Percentiles rank a stretch among this genome's conserved stretches.
Evolutionary conservation across 2,797 vertebrate genomes (phyloP).

Genomic region (Spheniscus humboldti): DNA sequence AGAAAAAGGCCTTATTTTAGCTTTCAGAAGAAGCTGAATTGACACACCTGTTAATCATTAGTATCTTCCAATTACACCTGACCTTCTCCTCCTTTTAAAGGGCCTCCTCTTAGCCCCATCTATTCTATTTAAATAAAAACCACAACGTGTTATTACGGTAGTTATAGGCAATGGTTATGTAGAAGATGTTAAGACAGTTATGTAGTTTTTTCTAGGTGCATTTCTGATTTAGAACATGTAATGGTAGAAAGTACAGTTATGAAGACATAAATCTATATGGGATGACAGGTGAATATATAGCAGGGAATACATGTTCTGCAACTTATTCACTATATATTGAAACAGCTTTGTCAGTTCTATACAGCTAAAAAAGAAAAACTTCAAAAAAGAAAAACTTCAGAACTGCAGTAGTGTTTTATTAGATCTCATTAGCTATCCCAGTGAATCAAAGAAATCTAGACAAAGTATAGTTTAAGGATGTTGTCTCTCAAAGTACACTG

Average conservation of each 20-base stretch:
- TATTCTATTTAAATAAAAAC: neutral
- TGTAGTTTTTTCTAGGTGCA: neutral
- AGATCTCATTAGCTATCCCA: neutral
- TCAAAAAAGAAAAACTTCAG: neutral
- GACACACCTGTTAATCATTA: neutral
- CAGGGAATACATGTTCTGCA: neutral
- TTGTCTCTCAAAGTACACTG: neutral
- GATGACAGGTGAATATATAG: neutral
- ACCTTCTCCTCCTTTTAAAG: neutral
- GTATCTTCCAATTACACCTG: neutral
- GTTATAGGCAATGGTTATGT: neutral
- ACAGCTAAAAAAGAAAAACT: neutral
- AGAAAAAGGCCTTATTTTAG: neutral
- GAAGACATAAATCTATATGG: neutral
- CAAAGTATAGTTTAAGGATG: neutral
- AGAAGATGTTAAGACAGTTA: neutral
- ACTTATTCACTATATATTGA: neutral
- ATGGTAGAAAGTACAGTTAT: neutral
- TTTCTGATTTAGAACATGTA: neutral
- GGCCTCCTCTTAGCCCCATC: neutral
- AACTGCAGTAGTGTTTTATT: neutral
- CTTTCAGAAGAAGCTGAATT: neutral
- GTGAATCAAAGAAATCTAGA: neutral
- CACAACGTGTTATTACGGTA: neutral
- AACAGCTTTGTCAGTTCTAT: neutral